Percentiles rank a stretch among this genome's conserved stretches.
phyloP scores from a whole-genome alignment of 30 jellyfish, hydroid and myxozoan species.

The Rhopilema esculentum region DNA sequence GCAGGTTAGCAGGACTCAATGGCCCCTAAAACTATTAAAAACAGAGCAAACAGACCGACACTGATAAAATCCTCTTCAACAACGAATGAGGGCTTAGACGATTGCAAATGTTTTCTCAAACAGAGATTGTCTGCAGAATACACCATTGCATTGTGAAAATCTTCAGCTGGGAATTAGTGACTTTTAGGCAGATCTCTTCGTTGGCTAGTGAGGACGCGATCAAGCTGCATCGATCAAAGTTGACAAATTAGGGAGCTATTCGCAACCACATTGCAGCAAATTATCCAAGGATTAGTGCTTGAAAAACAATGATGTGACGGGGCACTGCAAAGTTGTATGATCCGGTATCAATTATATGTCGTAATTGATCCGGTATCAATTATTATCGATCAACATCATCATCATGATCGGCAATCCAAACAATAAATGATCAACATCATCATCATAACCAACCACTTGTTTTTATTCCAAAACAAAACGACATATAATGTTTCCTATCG shows the following conservation, averaged over 20 bases:
- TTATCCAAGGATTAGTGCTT: neutral
- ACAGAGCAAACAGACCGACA: slow-evolving; percentile 17
- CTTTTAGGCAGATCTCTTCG: neutral
- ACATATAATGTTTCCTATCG: too few species aligned
- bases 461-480: too few species aligned
- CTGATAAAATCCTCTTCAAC: slow-evolving; percentile 29
- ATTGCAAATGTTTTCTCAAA: slow-evolving; percentile 3
- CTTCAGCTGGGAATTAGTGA: neutral
- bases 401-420: too few species aligned
- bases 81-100: neutral
- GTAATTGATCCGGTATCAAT: neutral
- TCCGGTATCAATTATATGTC: neutral
- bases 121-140: neutral
- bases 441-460: too few species aligned
- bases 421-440: too few species aligned
- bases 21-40: slow-evolving; percentile 24
- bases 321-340: neutral
- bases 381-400: neutral
- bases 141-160: neutral
- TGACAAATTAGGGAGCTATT: neutral
- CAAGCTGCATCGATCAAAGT: neutral
- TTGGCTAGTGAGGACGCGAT: neutral
- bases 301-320: neutral
- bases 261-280: neutral
- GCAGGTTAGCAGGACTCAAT: neutral